A percentile compares a stretch with the other conserved stretches of the same genome.
phyloP scores from a whole-genome alignment of 2,113 vertebrate species.

The Corvus moneduloides region DNA sequence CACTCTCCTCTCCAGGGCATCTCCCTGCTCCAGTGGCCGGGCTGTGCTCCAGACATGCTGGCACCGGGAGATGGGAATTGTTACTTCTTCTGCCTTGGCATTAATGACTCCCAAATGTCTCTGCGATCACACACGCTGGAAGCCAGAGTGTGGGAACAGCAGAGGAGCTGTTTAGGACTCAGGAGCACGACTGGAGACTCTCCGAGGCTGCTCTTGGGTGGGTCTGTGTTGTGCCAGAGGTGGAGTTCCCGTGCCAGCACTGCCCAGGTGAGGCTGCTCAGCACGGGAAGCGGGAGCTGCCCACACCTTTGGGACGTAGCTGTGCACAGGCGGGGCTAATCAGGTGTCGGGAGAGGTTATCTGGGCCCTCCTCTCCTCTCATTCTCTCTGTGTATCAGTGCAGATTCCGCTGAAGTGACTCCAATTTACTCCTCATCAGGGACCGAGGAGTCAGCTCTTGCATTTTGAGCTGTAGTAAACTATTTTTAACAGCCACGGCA shows the following conservation, averaged over 20 bases:
- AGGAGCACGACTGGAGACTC: background rate
- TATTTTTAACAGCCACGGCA: constrained; percentile 45
- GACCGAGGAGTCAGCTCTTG: background rate
- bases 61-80: background rate
- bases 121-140: background rate
- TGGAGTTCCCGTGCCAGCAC: rapidly evolving
- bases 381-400: background rate
- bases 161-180: background rate
- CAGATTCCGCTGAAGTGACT: background rate
- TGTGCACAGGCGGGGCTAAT: background rate
- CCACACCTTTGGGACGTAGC: background rate
- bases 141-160: background rate
- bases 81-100: background rate
- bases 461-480: constrained; percentile 18
- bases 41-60: background rate
- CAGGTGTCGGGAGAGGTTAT: background rate
- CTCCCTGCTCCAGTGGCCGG: background rate
- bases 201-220: background rate
- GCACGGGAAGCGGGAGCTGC: background rate
- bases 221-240: background rate
- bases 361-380: background rate
- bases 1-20: background rate
- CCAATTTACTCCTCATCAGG: constrained; percentile 4
- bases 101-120: background rate
- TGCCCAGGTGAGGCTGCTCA: background rate